phyloP scores from a whole-genome alignment of 2,888 invertebrate species.

The Microchrysa polita region DNA sequence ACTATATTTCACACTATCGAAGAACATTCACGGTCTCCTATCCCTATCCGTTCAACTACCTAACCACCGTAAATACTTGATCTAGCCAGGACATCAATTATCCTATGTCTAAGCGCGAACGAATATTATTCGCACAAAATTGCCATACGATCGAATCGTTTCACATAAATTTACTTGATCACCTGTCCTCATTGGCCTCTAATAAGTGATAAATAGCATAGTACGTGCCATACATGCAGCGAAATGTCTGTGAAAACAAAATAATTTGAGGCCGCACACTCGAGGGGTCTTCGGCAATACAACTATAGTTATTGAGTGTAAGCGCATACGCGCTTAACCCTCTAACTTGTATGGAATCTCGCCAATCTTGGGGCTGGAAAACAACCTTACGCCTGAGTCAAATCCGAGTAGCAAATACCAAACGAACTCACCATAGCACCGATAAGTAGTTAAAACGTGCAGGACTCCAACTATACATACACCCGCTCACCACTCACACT shows the following conservation, averaged over 20 bases:
- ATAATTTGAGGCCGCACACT: slow-evolving; percentile 26
- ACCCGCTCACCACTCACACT: slow-evolving; percentile 39
- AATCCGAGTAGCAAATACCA: neutral
- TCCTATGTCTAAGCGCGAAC: no score
- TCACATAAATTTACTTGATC: slow-evolving; percentile 45
- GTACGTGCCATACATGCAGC: slow-evolving; percentile 45
- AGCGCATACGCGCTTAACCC: slow-evolving; percentile 20
- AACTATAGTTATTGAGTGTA: slow-evolving; percentile 3
- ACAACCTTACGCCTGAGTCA: neutral
- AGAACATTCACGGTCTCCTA: slow-evolving; percentile 25
- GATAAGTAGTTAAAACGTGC: neutral
- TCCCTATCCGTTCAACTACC: neutral
- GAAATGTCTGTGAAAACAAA: slow-evolving; percentile 37
- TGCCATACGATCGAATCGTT: slow-evolving; percentile 34
- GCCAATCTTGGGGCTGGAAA: neutral
- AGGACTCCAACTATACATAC: slow-evolving; percentile 13
- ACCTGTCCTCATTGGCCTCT: slow-evolving; percentile 50
- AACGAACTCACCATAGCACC: neutral
- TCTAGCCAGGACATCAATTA: no score
- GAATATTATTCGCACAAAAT: neutral
- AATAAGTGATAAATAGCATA: slow-evolving; percentile 50
- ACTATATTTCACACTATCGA: slow-evolving; percentile 17
- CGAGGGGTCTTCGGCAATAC: slow-evolving; percentile 9
- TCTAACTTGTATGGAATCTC: neutral
- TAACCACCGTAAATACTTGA: no score